Evolutionary conservation across 2,113 vertebrate species (phyloP), one percentile per base, ranked within the genome.

Genomic region (Pteronura brasiliensis): DNA sequence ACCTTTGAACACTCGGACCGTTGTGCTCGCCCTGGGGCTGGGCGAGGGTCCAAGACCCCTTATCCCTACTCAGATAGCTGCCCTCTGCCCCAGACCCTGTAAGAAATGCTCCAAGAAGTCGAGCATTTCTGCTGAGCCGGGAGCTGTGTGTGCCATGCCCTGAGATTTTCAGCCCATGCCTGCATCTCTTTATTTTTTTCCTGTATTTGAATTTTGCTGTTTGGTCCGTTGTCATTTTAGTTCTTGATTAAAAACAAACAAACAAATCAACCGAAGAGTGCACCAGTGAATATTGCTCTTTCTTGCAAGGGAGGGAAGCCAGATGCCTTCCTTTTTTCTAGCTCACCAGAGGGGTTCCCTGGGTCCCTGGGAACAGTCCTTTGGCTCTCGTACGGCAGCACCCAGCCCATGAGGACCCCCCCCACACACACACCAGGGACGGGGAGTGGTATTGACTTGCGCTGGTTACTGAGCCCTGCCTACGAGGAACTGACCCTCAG

Each of bases 51-150:
- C 0, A 10, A 25, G 1, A 42, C 57, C 23, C 34, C 3, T 20
- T 13, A 1, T 0, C 9, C 7, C 21, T 9, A 13, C n/a, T 13
- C 3, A 25, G 44, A 31, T 2, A 1, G 6, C 61, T 47, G 6
- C n/a, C 25, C 34, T 25, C 39, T 11, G 42, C 36, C 47, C 10
- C 84, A 59, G 13, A 25, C 9, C 80, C 74, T 57, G 6, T 18
- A 83, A 52, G 69, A 36, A 67, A 15, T 23, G 69, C 27, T 36
- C 44, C 20, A 3, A 34, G 39, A 57, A 67, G 3, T 23, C 1
- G 44, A 25, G 23, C 65, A 55, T 76, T 69, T 39, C 25, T 27
- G 67, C 57, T 1, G 14, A n/a, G 15, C 49, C 63, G 11, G 29
- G 61, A 42, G 42, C 67, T 52, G 18, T 34, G 31, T 52, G 18